Base-by-base conservation (phyloP, 2,888 invertebrate genomes). In the Lasioglossum marginatum region DNA sequence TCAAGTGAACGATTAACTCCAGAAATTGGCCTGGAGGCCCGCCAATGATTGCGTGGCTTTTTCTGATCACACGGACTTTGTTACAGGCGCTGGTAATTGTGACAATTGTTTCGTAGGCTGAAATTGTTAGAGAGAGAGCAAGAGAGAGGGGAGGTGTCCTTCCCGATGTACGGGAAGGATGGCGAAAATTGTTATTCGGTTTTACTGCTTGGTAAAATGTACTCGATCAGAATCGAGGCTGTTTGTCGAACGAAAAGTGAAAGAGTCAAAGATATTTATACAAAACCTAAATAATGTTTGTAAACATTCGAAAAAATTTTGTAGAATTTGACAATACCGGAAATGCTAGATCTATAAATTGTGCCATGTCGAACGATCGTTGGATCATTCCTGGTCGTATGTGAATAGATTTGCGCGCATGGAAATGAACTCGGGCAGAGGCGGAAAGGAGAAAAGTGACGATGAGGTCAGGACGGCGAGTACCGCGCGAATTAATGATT, bases 401-500 rank as follows among this genome's bases (percentile, higher is more conserved):
- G 68, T 23, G 34, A 37, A 37, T 37, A 68, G 19, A 34, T n/a
- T 12, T 0, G 4, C 12, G 0, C n/a, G 68, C 19, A 80, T 80
- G 83, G 72, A 83, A 81, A 87, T 34, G 82, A 78, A 78, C 72
- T 45, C 16, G 60, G 43, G 40, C 19, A 40, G 74, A 57, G 31
- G 40, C 31, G 14, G 73, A 75, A 80, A 57, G 57, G 40, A 79
- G 31, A 43, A 57, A 48, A 27, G 71, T 5, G 57, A 77, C 57
- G 75, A 81, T 14, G 48, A 81, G 23, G 60, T 40, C 31, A 45
- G 77, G 71, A 78, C 77, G 57, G 57, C 76, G 68, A 40, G 66
- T 72, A 72, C 76, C 80, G 73, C 78, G 82, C 81, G 83, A 87
- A 91, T 90, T 90, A 91, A 90, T 89, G 89, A 91, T 88, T 90